Evolutionary conservation across 2,797 vertebrate species (phyloP), one percentile per base, ranked within the genome.

Genomic region (Molossus alvarezi): DNA sequence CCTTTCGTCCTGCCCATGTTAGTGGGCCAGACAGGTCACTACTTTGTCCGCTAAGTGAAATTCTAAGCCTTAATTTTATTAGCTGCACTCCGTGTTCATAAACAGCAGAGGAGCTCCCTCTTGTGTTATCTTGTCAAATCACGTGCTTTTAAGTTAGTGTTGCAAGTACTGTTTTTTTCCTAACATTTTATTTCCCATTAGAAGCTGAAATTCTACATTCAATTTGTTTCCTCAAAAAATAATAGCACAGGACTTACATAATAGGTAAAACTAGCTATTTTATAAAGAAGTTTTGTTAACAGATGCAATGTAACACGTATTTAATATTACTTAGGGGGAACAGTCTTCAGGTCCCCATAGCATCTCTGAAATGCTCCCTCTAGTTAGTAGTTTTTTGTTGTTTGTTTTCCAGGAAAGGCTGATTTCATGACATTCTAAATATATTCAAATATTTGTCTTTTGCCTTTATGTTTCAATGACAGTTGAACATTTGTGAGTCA

Each of bases 41-140:
- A 60, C 6, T 65, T 85, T 81, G 1, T 62, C 11, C 6, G 2
- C 60, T 69, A 81, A 55, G 29, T 53, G 29, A 55, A 75, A 5
- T 77, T 75, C 25, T 58, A 55, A 86, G 29, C 6, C 15, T 76
- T 80, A 25, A 58, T 76, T 96, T 72, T 73, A 29, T 51, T 37
- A 62, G 23, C 48, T 45, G 5, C 0, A 0, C 1, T 41, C 13
- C 18, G 4, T 10, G 73, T 85, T 96, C 58, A 69, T 81, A 81
- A 87, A 77, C 9, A 55, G 33, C 33, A 2, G 25, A 17, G 62
- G 75, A 1, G 45, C 95, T 88, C 97, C 97, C 90, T 96, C 96
- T 97, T 77, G 97, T 95, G 97, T 91, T 60, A 3, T 25, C n/a
- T 58, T 73, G 17, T 91, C 27, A 90, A 73, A 86, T 87, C 73